Evolutionary conservation across 1,140 invertebrate genomes (phyloP).

Genomic region (Ylistrum balloti): DNA sequence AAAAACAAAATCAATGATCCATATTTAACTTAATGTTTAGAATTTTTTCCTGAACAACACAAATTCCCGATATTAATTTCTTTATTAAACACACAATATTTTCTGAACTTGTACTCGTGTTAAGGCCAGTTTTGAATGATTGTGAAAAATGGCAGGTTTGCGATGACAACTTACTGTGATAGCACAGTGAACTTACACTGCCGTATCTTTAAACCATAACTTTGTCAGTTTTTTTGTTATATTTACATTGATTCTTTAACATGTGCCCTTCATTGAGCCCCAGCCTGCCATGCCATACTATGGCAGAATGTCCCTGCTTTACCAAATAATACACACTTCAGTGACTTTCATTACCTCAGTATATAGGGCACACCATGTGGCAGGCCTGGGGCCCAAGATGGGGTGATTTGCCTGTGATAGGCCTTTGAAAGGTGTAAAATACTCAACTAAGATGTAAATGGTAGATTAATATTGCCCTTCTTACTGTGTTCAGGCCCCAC

Average conservation of each 20-base stretch:
- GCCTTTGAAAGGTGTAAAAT: constrained; percentile 41
- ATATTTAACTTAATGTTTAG: background rate
- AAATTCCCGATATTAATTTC: background rate
- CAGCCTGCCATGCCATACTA: constrained; percentile 23
- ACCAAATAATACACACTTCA: constrained; percentile 48
- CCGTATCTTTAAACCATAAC: background rate
- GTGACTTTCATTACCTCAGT: constrained; percentile 53
- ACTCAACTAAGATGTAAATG: constrained; percentile 35
- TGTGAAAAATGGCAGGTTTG: background rate
- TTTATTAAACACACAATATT: background rate
- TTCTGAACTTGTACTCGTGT: background rate
- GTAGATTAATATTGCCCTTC: constrained; percentile 22
- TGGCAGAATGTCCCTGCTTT: constrained; percentile 43
- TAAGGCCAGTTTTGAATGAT: constrained; percentile 21
- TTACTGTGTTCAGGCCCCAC: constrained; percentile 37
- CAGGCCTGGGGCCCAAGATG: constrained; percentile 37
- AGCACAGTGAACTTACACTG: background rate
- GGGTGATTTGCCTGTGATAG: constrained; percentile 60
- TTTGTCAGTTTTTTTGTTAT: constrained; percentile 24
- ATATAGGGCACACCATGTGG: constrained; percentile 41
- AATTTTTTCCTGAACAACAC: background rate
- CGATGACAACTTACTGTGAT: background rate
- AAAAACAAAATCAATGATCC: background rate
- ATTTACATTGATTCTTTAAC: constrained; percentile 21
- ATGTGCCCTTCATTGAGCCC: constrained; percentile 37